Evolutionary conservation across 1,140 invertebrate species (phyloP).

Genomic region (Aplysia californica): DNA sequence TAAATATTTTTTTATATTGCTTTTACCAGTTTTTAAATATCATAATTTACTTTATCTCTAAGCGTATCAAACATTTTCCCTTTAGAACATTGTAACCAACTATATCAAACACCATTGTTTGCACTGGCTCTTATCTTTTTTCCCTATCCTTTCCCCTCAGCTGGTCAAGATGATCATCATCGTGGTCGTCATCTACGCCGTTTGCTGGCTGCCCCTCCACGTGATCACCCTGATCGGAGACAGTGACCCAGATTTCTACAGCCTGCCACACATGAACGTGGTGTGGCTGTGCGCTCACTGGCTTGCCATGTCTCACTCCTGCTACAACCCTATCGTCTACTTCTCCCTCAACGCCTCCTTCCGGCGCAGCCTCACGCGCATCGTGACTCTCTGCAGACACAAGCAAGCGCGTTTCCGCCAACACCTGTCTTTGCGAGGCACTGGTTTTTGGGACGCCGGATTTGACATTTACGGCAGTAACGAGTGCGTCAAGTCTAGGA

Average conservation of each 20-base stretch:
- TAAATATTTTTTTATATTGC: too few species aligned
- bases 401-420: constrained; percentile 2
- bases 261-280: constrained; percentile 68
- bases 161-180: constrained; percentile 95
- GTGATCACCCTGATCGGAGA: constrained; percentile 70
- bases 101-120: too few species aligned
- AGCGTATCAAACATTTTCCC: too few species aligned
- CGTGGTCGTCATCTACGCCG: constrained; percentile 86
- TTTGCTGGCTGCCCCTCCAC: constrained; percentile 90
- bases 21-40: too few species aligned
- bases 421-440: not conserved
- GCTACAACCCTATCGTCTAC: constrained; percentile 94
- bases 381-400: constrained; percentile 37
- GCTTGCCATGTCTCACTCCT: constrained; percentile 91
- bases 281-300: constrained; percentile 73
- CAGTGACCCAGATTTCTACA: constrained; percentile 56
- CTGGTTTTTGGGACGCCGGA: not conserved
- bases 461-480: not conserved
- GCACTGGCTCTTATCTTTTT: too few species aligned
- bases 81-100: too few species aligned
- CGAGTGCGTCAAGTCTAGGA: not conserved
- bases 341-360: constrained; percentile 91
- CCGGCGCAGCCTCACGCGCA: constrained; percentile 69
- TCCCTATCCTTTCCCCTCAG: constrained; percentile 73
- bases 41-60: too few species aligned